phyloP scores from a whole-genome alignment of 2,797 vertebrate species.

The Micropoecilia bifurca region DNA sequence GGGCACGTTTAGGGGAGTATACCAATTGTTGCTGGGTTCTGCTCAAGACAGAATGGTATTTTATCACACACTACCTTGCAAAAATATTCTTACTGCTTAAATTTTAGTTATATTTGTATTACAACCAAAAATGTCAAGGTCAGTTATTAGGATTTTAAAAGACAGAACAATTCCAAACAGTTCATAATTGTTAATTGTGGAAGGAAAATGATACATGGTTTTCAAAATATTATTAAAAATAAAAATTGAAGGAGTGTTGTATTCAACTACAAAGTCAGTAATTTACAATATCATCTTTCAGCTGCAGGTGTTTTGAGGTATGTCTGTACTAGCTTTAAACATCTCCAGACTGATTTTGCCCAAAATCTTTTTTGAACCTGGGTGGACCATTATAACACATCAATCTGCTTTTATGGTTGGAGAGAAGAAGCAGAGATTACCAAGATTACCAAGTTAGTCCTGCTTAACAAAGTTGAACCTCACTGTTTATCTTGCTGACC shows the following conservation, averaged over 20 bases:
- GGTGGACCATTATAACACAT: neutral
- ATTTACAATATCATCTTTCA: neutral
- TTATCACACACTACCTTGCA: too few relatives aligned
- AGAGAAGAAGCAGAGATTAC: neutral
- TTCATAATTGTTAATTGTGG: neutral
- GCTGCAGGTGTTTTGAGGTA: neutral
- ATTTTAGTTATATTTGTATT: neutral
- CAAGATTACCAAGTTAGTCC: neutral
- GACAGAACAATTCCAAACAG: neutral
- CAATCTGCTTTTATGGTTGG: neutral
- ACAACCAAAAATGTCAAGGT: neutral
- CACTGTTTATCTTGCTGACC: slow-evolving; percentile 73
- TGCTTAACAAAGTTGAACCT: neutral
- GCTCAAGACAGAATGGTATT: neutral
- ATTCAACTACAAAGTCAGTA: neutral
- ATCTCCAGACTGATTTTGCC: neutral
- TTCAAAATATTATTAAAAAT: neutral
- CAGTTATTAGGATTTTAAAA: neutral
- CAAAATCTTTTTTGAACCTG: neutral
- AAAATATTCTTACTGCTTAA: neutral
- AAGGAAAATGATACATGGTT: neutral
- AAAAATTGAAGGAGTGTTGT: neutral
- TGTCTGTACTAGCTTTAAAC: neutral
- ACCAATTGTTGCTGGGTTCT: slow-evolving; percentile 74
- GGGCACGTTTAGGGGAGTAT: slow-evolving; percentile 79